These are phyloP conservation scores for Scaptomyza parva DNA, from an alignment of 2,888 invertebrate genomes.

Conservation along the genomic window DNA sequence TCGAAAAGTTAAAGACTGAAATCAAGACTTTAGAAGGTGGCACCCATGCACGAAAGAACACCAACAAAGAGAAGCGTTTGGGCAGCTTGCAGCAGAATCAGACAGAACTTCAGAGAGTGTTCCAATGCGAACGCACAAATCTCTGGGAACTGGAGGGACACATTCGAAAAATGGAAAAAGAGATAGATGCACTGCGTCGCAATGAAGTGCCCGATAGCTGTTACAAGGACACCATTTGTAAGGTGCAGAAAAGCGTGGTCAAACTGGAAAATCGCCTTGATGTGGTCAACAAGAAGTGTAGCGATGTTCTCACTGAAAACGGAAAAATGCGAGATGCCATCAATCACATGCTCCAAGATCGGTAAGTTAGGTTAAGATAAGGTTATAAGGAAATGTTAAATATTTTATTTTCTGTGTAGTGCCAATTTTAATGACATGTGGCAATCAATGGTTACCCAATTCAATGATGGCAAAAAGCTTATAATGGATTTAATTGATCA, in stretches of 20 bases:
- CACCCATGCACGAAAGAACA: conserved; percentile 81
- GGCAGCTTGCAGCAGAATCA: conserved; percentile 73
- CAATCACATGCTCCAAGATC: conserved; percentile 92
- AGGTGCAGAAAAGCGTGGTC: conserved; percentile 85
- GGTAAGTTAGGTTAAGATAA: conserved; percentile 84
- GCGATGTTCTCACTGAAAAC: conserved; percentile 90
- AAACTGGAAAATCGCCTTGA: conserved; percentile 91
- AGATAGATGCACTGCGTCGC: conserved; percentile 81
- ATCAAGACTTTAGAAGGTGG: conserved; percentile 81
- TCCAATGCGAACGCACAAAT: conserved; percentile 81
- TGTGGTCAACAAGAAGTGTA: conserved; percentile 91
- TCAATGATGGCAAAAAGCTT: conserved; percentile 91
- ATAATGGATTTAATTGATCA: conserved; percentile 95
- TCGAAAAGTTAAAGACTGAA: conserved; percentile 78
- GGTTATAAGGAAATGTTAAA: neutral
- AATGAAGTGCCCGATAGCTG: conserved; percentile 86
- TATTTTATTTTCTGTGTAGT: conserved; percentile 83
- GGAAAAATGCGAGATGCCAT: conserved; percentile 90
- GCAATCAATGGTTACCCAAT: conserved; percentile 90
- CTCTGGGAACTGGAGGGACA: conserved; percentile 86
- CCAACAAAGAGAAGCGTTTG: conserved; percentile 77
- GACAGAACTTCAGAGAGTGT: conserved; percentile 66
- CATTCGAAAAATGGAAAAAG: conserved; percentile 85
- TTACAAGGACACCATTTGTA: conserved; percentile 84
- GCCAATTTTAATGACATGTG: conserved; percentile 93